These are phyloP conservation scores for Propithecus coquereli DNA, from an alignment of 2,113 vertebrate genomes.

Conservation along the genomic window DNA sequence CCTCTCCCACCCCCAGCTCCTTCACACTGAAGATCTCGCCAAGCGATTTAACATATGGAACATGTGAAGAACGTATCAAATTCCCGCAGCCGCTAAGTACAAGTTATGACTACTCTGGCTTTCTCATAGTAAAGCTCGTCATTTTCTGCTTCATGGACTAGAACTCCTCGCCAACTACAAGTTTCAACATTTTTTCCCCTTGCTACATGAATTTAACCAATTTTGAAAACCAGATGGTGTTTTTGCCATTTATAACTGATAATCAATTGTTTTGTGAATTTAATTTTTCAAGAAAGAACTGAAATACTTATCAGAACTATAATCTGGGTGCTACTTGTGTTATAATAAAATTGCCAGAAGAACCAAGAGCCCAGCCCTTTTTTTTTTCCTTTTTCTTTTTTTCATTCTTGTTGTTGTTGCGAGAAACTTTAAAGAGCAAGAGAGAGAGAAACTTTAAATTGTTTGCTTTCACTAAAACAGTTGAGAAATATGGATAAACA, in stretches of 20 bases:
- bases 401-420: neutral
- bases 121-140: constrained; percentile 73
- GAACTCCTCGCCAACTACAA: constrained; percentile 65
- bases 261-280: constrained; percentile 84
- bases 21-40: constrained; percentile 73
- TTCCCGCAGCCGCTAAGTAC: constrained; percentile 58
- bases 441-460: neutral
- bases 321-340: constrained; percentile 64
- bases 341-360: constrained; percentile 54
- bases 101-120: constrained; percentile 70
- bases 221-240: constrained; percentile 82
- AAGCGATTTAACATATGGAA: constrained; percentile 70
- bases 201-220: constrained; percentile 47
- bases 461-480: constrained; percentile 38
- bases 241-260: constrained; percentile 84
- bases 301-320: constrained; percentile 75
- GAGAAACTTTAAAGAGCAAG: neutral
- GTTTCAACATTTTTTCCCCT: constrained; percentile 64
- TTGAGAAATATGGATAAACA: constrained; percentile 59
- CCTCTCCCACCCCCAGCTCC: constrained; percentile 56
- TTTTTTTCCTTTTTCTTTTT: neutral
- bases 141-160: constrained; percentile 75
- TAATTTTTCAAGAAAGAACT: constrained; percentile 77
- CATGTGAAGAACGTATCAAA: constrained; percentile 47
- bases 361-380: neutral